phyloP scores from a whole-genome alignment of 2,797 vertebrate species.

The Onychomys arenicola region DNA sequence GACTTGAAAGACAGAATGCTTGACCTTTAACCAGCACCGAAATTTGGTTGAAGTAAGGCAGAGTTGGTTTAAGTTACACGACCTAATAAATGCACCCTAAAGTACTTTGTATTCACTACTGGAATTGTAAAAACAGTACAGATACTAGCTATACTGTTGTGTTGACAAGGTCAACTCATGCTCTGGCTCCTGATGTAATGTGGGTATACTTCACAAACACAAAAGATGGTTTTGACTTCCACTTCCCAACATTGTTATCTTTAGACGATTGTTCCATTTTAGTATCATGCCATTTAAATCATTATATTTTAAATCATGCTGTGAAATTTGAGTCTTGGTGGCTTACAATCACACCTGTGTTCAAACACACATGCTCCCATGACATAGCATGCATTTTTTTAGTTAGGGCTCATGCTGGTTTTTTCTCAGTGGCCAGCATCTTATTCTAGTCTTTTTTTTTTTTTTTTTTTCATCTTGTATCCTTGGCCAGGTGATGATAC shows the following conservation, averaged over 20 bases:
- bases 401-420: background rate
- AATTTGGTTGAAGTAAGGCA: background rate
- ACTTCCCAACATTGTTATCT: background rate
- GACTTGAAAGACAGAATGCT: background rate
- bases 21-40: background rate
- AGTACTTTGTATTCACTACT: no score
- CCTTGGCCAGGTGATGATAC: background rate
- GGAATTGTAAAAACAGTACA: background rate
- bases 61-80: background rate
- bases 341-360: background rate
- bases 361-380: background rate
- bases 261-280: background rate
- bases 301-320: background rate
- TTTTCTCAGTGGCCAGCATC: fast-evolving
- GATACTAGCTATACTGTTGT: background rate
- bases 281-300: background rate
- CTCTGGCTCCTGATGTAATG: background rate
- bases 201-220: background rate
- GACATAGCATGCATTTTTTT: background rate
- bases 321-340: background rate
- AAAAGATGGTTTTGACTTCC: background rate
- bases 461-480: background rate
- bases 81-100: background rate
- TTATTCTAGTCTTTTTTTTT: background rate
- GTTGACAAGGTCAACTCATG: background rate